Evolutionary conservation across 1,140 invertebrate species (phyloP), one percentile per base, ranked within the genome.

Genomic region (Aporrectodea caliginosa): DNA sequence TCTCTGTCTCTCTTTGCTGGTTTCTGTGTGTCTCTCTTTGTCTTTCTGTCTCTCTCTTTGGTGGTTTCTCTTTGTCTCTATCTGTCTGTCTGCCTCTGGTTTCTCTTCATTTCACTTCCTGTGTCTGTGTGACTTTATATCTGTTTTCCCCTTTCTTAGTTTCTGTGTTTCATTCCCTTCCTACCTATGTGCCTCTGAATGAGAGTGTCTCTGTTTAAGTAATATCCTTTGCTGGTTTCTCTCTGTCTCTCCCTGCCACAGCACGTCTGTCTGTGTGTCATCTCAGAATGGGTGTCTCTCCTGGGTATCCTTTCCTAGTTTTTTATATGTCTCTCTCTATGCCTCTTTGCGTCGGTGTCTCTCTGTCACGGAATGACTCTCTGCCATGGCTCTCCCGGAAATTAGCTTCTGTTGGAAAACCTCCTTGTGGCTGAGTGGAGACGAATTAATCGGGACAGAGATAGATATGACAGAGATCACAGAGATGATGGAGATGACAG

Each of bases 141-240:
- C 1, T 77, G 35, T 77, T 77, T 69, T 73, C 70, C 43, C 22
- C 43, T 22, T 22, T 6, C 43, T 22, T 22, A 12, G 6, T 22
- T 22, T 58, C 43, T 22, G 6, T 58, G 6, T 58, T 22, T 58
- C 43, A 12, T 22, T 58, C 43, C 22, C 43, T 58, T 22, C 22
- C 43, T 58, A 22, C 22, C 43, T 58, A 6, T 58, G 6, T 58
- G 6, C 22, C 43, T 58, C 43, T 58, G 43, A n/a, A n/a, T n/a
- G n/a, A n/a, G n/a, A n/a, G n/a, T n/a, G n/a, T n/a, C n/a, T n/a
- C n/a, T n/a, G n/a, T n/a, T n/a, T n/a, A n/a, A n/a, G n/a, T n/a
- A n/a, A n/a, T n/a, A n/a, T n/a, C 76, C 33, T 77, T 70, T 81
- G 12, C 77, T 78, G 69, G 35, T 80, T 58, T 75, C 43, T 35